phyloP scores from a whole-genome alignment of 2,888 invertebrate genomes.

The Invenusta paracnida region DNA sequence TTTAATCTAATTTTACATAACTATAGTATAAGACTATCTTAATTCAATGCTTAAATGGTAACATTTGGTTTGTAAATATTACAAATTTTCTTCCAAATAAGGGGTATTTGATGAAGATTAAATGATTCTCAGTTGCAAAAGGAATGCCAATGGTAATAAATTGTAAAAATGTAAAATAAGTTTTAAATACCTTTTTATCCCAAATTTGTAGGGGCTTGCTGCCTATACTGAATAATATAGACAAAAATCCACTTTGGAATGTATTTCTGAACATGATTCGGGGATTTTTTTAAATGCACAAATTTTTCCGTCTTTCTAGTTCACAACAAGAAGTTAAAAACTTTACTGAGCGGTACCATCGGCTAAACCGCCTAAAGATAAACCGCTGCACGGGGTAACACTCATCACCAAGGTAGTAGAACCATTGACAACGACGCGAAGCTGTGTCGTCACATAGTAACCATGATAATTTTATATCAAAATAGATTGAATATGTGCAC shows the following conservation, averaged over 20 bases:
- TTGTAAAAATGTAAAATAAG: no score
- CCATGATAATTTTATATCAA: not conserved
- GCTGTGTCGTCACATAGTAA: not conserved
- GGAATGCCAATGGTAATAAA: no score
- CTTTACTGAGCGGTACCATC: not conserved
- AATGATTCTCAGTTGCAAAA: no score
- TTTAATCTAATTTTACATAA: no score
- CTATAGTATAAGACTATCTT: no score
- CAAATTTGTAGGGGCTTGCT: slow-evolving; percentile 65
- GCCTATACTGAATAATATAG: slow-evolving; percentile 64
- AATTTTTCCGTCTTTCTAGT: not conserved
- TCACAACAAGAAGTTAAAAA: not conserved
- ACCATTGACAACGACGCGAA: not conserved
- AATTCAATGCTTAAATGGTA: no score
- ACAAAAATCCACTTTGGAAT: slow-evolving; percentile 64
- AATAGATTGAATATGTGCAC: no score
- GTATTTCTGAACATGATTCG: slow-evolving; percentile 64
- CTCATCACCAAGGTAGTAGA: not conserved
- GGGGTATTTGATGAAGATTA: no score
- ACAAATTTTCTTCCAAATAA: no score
- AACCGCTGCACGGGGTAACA: not conserved
- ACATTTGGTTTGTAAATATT: no score
- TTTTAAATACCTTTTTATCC: slow-evolving; percentile 62
- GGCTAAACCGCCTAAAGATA: not conserved
- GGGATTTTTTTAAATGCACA: not conserved